Percentiles rank a stretch among this genome's conserved stretches.
Evolutionary conservation across 2,113 vertebrate species (phyloP).

Genomic region (Apeltes quadracus): DNA sequence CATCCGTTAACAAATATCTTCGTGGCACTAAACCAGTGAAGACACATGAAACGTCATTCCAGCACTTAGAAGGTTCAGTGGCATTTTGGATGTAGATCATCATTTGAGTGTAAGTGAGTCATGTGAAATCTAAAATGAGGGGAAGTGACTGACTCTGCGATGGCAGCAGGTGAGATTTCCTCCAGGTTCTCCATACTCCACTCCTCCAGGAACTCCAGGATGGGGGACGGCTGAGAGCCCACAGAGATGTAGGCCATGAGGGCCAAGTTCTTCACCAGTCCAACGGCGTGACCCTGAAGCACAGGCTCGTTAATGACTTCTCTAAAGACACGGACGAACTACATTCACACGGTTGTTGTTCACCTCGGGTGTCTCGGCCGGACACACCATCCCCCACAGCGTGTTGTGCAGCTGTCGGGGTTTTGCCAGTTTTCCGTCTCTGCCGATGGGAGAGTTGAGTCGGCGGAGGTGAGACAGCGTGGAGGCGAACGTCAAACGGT

Average conservation of each 20-base stretch:
- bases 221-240: slow-evolving; percentile 96
- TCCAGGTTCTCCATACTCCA: slow-evolving; percentile 99
- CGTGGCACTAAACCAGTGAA: slow-evolving; percentile 84
- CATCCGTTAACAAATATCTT: slow-evolving; percentile 99
- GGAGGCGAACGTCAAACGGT: slow-evolving; percentile 96
- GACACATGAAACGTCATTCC: not conserved
- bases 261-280: slow-evolving; percentile 97
- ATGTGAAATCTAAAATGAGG: not conserved
- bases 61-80: not conserved
- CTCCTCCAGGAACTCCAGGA: slow-evolving; percentile 98
- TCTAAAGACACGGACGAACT: not conserved
- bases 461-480: slow-evolving; percentile 94
- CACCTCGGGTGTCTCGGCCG: slow-evolving; percentile 98
- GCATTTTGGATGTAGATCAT: too few species aligned
- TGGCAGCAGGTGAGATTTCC: slow-evolving; percentile 98
- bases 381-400: slow-evolving; percentile 98
- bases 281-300: slow-evolving; percentile 94
- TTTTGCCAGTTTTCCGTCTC: slow-evolving; percentile 97
- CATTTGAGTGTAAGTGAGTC: too few species aligned
- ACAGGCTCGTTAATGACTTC: too few species aligned
- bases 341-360: too few species aligned
- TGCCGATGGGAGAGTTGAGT: slow-evolving; percentile 95
- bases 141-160: slow-evolving; percentile 88
- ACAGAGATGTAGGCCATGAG: slow-evolving; percentile 99
- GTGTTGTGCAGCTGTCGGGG: slow-evolving; percentile 98